Evolutionary conservation across 2,113 vertebrate genomes (phyloP), one percentile per base, ranked within the genome.

Genomic region (Cygnus buccinator): DNA sequence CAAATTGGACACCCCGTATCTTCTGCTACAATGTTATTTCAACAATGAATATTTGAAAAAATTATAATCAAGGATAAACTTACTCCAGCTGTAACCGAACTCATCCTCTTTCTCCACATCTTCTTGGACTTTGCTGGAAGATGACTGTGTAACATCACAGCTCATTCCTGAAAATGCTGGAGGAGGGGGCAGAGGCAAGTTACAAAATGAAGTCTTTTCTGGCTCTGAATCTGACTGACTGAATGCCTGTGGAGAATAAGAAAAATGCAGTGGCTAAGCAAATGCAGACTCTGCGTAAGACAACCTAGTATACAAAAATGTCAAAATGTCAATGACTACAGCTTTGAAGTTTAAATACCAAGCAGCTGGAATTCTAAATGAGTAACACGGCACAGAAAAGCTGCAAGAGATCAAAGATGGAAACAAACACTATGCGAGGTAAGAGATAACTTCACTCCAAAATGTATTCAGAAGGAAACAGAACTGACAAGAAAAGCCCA

Each of bases 71-170:
- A 91, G 43, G 33, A 41, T 62, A 83, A 93, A 99, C 99, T 99
- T 98, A 99, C 99, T 98, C 99, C 99, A 99, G 95, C 97, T 99
- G 97, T 99, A 99, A 90, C 99, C 98, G 19, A 99, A 99, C 96
- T 99, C 99, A 95, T 99, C 99, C 91, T 98, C 98, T 43, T 95
- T 97, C 59, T 97, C 98, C 73, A 84, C 35, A 59, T 98, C 97
- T 85, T 98, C 98, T 95, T 59, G 81, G 54, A 75, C 37, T 86
- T 78, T 96, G 84, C 61, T 35, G 92, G 96, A 98, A 94, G 74
- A 97, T 70, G 97, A 98, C 96, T 78, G 98, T 93, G 92, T 18
- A 57, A 55, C 96, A 72, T 98, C 98, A 87, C 96, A 71, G 33
- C 54, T 96, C 83, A 94, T 92, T 92, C 92, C 97, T 90, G 97